Conservation (phyloP, 2,797 vertebrate genomes). For the Sibirionetta formosa region DNA sequence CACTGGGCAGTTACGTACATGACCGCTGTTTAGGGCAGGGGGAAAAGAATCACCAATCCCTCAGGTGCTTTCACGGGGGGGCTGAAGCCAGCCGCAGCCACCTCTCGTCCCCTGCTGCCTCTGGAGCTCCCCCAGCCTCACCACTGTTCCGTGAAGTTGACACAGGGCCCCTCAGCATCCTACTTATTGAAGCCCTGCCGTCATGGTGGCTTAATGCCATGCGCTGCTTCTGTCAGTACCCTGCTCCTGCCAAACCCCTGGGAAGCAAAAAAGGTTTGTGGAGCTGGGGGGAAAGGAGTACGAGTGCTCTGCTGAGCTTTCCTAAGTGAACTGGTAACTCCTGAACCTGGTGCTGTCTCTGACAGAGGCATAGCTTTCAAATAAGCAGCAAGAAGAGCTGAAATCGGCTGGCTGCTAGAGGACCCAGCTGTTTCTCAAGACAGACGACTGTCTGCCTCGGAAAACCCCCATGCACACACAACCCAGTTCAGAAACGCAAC, state of each 20-base stretch:
- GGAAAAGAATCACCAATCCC: neutral
- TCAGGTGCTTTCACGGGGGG: accelerated
- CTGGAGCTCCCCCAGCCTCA: neutral
- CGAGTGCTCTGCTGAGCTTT: accelerated
- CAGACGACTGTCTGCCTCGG: accelerated
- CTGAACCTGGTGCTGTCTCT: neutral
- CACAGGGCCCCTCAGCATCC: neutral
- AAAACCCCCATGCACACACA: neutral
- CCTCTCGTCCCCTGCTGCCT: accelerated
- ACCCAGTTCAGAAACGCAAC: neutral
- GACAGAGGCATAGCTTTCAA: neutral
- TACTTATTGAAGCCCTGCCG: neutral
- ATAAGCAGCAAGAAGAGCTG: neutral
- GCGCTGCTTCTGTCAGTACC: neutral
- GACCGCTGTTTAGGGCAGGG: neutral
- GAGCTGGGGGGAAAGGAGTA: neutral
- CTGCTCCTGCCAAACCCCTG: neutral
- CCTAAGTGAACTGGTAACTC: neutral
- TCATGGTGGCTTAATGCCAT: neutral
- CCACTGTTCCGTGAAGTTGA: neutral
- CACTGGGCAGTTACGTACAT: neutral
- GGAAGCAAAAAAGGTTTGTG: neutral
- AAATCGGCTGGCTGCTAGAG: neutral
- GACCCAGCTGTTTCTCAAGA: neutral
- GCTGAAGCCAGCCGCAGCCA: neutral